A percentile compares a stretch with the other conserved stretches of the same genome.
Conservation (phyloP, 2,113 vertebrate genomes). For the Gadus chalcogrammus region DNA sequence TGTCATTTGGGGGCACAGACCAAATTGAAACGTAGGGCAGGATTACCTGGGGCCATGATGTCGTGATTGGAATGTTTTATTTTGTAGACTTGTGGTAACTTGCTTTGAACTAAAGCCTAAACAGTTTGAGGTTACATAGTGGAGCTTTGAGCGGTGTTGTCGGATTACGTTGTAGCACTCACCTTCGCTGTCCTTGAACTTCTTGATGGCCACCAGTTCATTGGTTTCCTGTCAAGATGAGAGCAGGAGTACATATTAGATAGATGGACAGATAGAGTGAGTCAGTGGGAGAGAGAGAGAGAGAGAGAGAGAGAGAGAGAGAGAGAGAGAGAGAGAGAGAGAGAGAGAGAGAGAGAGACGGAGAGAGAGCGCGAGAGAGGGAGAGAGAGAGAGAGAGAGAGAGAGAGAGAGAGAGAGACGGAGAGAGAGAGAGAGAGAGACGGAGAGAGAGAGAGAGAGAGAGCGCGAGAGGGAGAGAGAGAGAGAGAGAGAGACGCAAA, state of each 20-base stretch:
- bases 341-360: neutral
- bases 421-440: no score
- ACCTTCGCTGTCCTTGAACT: slow-evolving; percentile 99
- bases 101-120: neutral
- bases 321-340: neutral
- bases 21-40: no score
- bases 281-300: neutral
- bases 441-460: no score
- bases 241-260: neutral
- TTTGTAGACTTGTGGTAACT: neutral
- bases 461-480: no score
- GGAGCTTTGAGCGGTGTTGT: no score
- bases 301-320: neutral
- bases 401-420: no score
- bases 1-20: no score
- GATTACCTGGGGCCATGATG: neutral
- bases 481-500: no score
- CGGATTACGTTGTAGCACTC: slow-evolving; percentile 22
- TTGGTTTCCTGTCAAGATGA: slow-evolving; percentile 86
- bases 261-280: neutral
- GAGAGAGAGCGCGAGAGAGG: no score
- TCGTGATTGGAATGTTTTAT: no score
- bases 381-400: neutral
- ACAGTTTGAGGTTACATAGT: no score
- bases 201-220: slow-evolving; percentile 99